Percentiles rank a stretch among this genome's conserved stretches.
Evolutionary conservation across 2,113 vertebrate genomes (phyloP).

Genomic region (Promerops cafer): DNA sequence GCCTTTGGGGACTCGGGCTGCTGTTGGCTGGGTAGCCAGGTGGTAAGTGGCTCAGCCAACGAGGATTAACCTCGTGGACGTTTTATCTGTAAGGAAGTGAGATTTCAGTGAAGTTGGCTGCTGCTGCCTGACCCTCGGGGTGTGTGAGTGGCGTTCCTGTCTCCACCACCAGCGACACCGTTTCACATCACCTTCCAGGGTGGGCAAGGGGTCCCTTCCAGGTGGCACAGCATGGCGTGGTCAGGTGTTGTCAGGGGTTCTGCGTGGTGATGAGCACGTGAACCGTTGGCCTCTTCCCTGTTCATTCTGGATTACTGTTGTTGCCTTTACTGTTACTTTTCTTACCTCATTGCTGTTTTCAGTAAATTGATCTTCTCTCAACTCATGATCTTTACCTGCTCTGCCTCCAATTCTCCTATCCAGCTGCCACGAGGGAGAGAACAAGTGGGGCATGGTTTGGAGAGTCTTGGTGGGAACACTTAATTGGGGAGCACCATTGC

Average conservation of each 20-base stretch:
- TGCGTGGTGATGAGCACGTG: accelerated
- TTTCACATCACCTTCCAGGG: neutral
- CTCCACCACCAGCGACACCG: too few relatives aligned
- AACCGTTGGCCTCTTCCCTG: neutral
- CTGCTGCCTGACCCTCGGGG: too few relatives aligned
- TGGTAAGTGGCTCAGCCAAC: too few relatives aligned
- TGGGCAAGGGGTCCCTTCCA: neutral
- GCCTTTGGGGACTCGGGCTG: too few relatives aligned
- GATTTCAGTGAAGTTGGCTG: too few relatives aligned
- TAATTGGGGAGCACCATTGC: neutral
- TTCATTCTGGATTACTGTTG: neutral
- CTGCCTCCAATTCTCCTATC: neutral
- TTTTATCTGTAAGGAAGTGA: too few relatives aligned
- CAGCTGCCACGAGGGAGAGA: neutral
- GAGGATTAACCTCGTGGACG: too few relatives aligned
- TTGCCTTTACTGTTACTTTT: neutral
- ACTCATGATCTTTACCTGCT: neutral
- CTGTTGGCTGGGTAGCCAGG: too few relatives aligned
- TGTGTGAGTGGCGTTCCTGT: too few relatives aligned
- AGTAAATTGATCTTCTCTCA: neutral
- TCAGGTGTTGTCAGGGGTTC: neutral
- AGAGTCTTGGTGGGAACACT: neutral
- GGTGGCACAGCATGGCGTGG: neutral
- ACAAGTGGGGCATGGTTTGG: too few relatives aligned
- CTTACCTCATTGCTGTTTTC: neutral